Evolutionary conservation across 2,113 vertebrate species (phyloP).

Genomic region (Phodopus roborovskii): DNA sequence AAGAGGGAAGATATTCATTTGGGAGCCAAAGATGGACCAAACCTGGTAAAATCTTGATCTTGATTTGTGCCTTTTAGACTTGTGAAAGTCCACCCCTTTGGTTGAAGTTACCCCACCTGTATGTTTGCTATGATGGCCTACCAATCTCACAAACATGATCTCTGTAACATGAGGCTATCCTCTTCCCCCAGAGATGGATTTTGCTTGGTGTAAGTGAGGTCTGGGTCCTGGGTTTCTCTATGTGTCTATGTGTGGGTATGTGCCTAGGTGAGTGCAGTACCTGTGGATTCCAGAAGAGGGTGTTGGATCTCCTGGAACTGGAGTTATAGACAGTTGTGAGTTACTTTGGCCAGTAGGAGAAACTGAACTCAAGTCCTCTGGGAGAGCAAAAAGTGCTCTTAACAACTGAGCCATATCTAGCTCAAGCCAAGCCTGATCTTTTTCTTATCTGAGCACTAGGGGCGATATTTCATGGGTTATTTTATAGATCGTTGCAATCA

Average conservation of each 20-base stretch:
- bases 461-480: neutral
- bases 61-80: neutral
- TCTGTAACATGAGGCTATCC: neutral
- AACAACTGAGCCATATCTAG: neutral
- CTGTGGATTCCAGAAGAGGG: neutral
- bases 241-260: neutral
- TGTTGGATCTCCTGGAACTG: no score
- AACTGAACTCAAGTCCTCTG: neutral
- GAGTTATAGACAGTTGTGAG: neutral
- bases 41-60: neutral
- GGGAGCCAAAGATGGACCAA: neutral
- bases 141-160: neutral
- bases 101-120: neutral
- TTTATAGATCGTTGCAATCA: constrained; percentile 7
- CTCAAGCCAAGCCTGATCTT: neutral
- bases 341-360: neutral
- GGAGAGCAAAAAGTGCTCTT: neutral
- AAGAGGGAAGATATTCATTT: neutral
- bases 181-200: neutral
- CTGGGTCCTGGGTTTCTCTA: neutral
- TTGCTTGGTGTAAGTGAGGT: neutral
- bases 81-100: neutral
- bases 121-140: neutral
- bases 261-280: neutral
- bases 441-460: neutral